phyloP scores from a whole-genome alignment of 2,888 invertebrate species.

The Boloria selene region DNA sequence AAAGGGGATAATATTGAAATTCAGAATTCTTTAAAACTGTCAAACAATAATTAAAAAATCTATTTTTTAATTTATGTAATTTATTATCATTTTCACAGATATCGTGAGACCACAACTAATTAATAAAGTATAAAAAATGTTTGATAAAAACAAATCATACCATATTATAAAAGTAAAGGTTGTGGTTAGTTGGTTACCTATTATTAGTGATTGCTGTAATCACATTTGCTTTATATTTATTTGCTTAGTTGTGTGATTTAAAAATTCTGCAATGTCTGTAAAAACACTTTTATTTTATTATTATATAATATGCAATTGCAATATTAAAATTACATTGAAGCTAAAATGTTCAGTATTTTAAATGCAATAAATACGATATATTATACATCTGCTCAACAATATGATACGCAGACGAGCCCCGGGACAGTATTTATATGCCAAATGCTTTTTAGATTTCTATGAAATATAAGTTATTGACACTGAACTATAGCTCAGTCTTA shows the following conservation, averaged over 20 bases:
- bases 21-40: background rate
- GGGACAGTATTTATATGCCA: constrained; percentile 77
- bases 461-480: constrained; percentile 47
- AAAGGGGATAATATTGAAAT: background rate
- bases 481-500: background rate
- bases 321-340: background rate
- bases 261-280: background rate
- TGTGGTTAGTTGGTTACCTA: constrained; percentile 19
- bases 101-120: constrained; percentile 11
- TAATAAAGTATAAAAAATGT: background rate
- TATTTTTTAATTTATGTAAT: background rate
- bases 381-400: constrained; percentile 8
- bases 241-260: constrained; percentile 5
- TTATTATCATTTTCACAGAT: background rate
- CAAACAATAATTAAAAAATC: no score
- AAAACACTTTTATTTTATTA: background rate
- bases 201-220: constrained; percentile 3
- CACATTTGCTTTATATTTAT: constrained; percentile 16
- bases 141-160: background rate
- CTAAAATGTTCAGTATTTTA: constrained; percentile 7
- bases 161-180: constrained; percentile 8
- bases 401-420: constrained; percentile 30
- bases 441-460: constrained; percentile 64
- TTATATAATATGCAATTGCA: background rate
- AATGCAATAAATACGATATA: constrained; percentile 3